A percentile compares a stretch with the other conserved stretches of the same genome.
Conservation (phyloP, 2,888 invertebrate genomes). For the Hemithea aestivaria region DNA sequence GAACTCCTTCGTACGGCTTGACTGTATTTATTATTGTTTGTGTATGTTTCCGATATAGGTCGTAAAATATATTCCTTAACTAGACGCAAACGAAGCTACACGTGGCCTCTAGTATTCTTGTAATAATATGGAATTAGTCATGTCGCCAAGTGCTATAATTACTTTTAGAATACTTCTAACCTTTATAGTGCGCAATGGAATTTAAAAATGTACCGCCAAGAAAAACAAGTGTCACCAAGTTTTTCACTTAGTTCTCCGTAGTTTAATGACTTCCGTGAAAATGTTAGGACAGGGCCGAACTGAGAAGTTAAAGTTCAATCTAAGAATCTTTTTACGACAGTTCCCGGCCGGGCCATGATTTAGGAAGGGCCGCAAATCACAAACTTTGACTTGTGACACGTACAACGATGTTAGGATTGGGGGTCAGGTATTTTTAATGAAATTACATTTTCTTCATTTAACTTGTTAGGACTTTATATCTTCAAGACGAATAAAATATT, state of each 20-base stretch:
- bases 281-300: conserved; percentile 16
- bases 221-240: conserved; percentile 15
- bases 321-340: conserved; percentile 22
- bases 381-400: conserved; percentile 27
- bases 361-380: conserved; percentile 22
- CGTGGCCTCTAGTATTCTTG: too few species aligned
- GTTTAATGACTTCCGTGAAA: conserved; percentile 34
- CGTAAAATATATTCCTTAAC: too few species aligned
- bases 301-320: conserved; percentile 23
- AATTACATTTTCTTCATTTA: background rate
- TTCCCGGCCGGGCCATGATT: conserved; percentile 13
- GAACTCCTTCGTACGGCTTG: too few species aligned
- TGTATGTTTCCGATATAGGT: too few species aligned
- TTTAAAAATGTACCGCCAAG: background rate
- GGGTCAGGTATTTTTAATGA: conserved; percentile 3
- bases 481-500: too few species aligned
- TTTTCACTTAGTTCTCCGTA: conserved; percentile 35
- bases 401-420: conserved; percentile 11
- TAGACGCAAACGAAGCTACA: too few species aligned
- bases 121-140: too few species aligned
- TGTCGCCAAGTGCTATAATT: too few species aligned
- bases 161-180: too few species aligned
- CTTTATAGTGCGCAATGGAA: conserved; percentile 1
- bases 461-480: too few species aligned
- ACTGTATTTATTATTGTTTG: too few species aligned